Conservation (phyloP, 2,113 vertebrate genomes). For the Aspidoscelis tigris region DNA sequence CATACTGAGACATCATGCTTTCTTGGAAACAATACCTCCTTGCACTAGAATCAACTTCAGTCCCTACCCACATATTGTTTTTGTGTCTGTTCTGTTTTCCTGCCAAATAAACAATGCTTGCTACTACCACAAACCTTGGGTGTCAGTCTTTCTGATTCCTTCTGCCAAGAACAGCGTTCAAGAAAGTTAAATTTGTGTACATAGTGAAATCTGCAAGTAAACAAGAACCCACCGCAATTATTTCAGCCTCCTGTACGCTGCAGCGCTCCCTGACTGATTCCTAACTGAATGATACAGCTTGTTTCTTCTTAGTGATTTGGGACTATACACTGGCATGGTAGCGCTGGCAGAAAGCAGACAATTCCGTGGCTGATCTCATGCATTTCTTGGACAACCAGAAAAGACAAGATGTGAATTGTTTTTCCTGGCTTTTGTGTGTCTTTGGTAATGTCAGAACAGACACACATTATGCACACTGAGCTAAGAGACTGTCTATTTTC, state of each 20-base stretch:
- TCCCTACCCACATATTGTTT: not conserved
- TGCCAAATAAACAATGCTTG: not conserved
- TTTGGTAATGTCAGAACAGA: not conserved
- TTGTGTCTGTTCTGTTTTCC: not conserved
- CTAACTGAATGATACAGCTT: conserved; percentile 2
- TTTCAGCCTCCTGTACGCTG: not conserved
- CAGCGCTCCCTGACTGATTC: not conserved
- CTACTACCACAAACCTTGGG: not conserved
- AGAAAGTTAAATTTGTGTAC: not conserved
- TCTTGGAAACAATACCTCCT: not conserved
- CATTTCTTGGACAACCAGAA: not conserved
- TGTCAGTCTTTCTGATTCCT: conserved; percentile 1
- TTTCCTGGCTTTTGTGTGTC: not conserved
- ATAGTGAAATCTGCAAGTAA: conserved; percentile 2
- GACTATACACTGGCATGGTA: not conserved
- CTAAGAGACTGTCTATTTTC: not conserved
- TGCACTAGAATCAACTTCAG: not conserved
- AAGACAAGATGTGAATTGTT: not conserved
- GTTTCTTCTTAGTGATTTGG: not conserved
- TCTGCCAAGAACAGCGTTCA: not conserved
- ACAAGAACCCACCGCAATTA: not conserved
- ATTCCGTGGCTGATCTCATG: not conserved
- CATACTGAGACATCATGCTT: not conserved
- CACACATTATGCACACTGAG: not conserved
- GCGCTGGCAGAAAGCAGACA: not conserved